These are phyloP conservation scores for Dastarcus helophoroides DNA, from an alignment of 2,888 invertebrate genomes.

Conservation along the genomic window DNA sequence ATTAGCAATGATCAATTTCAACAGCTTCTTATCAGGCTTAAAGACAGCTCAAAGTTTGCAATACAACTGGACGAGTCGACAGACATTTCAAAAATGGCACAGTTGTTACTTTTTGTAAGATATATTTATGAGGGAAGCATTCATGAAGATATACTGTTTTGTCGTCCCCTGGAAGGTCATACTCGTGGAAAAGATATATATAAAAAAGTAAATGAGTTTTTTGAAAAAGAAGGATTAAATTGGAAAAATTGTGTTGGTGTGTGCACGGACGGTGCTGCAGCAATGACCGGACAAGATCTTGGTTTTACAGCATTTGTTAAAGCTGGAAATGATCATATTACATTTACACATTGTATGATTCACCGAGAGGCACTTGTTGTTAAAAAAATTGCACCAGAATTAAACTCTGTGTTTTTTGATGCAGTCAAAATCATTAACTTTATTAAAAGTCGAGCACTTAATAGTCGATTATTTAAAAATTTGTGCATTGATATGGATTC, in stretches of 20 bases:
- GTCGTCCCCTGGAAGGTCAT: constrained; percentile 8
- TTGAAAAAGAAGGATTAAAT: constrained; percentile 9
- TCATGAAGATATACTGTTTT: constrained; percentile 10
- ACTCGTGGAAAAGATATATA: constrained; percentile 11
- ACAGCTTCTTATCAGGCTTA: no score
- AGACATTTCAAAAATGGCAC: no score
- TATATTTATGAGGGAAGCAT: constrained; percentile 10
- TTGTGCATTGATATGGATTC: constrained; percentile 16
- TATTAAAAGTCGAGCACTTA: constrained; percentile 16
- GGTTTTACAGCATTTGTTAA: constrained; percentile 11
- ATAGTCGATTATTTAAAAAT: constrained; percentile 16
- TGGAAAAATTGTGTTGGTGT: constrained; percentile 13
- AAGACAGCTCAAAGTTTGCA: no score
- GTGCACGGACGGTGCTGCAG: constrained; percentile 12
- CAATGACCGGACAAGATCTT: constrained; percentile 11
- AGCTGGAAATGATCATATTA: constrained; percentile 10
- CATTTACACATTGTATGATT: constrained; percentile 16
- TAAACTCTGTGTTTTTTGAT: constrained; percentile 15
- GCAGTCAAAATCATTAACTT: constrained; percentile 17
- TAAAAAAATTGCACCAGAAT: constrained; percentile 17
- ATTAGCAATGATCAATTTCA: no score
- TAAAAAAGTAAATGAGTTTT: constrained; percentile 12
- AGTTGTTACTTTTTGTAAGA: constrained; percentile 9
- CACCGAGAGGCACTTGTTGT: constrained; percentile 18
- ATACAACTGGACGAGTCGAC: no score